Percentiles rank a stretch among this genome's conserved stretches.
Conservation (phyloP, 2,113 vertebrate species). For the Mastomys natalensis region DNA sequence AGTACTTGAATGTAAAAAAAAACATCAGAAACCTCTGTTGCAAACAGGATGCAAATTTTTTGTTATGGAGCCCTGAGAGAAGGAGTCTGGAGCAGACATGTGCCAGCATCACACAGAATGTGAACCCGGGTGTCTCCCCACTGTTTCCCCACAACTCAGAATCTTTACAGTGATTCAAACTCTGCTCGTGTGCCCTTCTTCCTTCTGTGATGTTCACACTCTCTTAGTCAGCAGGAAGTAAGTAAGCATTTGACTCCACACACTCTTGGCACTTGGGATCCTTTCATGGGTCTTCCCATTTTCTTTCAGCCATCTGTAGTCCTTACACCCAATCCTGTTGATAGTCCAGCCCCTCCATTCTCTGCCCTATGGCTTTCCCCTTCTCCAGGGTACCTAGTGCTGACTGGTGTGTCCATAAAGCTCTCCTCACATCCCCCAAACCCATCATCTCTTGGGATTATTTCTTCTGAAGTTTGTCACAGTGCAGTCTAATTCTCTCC, state of each 20-base stretch:
- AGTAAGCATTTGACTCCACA: not conserved
- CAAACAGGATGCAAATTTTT: not conserved
- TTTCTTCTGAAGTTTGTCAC: not conserved
- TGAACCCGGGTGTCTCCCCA: not conserved
- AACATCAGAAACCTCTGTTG: not conserved
- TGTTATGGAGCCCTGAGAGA: not conserved
- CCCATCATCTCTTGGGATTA: not conserved
- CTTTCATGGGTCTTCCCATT: not conserved
- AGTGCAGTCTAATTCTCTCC: not conserved
- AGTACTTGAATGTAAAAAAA: not conserved
- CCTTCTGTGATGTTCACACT: not conserved
- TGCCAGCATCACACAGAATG: not conserved
- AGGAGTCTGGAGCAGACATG: not conserved
- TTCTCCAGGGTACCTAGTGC: not conserved
- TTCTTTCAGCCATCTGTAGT: not conserved
- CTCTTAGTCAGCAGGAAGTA: constrained; percentile 13
- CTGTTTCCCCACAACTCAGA: not conserved
- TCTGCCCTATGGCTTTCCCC: too few relatives aligned
- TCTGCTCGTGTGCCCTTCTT: not conserved
- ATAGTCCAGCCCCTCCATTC: not conserved
- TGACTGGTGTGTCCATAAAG: not conserved
- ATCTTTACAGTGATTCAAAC: not conserved
- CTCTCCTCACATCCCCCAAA: not conserved
- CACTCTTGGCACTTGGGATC: not conserved
- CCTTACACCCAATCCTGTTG: not conserved